Evolutionary conservation across 2,888 invertebrate species (phyloP).

Genomic region (Melieria picta): DNA sequence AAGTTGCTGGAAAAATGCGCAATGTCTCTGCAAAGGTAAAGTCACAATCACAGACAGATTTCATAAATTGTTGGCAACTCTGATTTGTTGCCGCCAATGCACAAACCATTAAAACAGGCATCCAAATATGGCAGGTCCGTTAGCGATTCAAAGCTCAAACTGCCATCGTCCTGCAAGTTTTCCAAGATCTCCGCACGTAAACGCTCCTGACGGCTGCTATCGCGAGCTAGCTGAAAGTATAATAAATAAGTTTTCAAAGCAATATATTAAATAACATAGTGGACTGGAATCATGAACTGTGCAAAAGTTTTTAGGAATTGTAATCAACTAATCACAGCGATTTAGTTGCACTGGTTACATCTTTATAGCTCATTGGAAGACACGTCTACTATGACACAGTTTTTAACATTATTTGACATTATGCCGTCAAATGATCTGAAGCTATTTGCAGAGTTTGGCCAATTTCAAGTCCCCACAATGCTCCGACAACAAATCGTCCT

Average conservation of each 20-base stretch:
- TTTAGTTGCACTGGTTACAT: no score
- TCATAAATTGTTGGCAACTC: neutral
- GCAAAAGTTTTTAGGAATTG: neutral
- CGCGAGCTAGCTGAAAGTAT: slow-evolving; percentile 49
- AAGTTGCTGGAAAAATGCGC: slow-evolving; percentile 53
- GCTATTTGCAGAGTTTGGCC: neutral
- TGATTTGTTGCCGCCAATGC: neutral
- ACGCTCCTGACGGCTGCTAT: slow-evolving; percentile 49
- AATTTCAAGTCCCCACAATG: no score
- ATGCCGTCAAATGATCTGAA: no score
- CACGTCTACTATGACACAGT: no score
- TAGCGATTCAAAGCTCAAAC: slow-evolving; percentile 54
- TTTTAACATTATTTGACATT: no score
- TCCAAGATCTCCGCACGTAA: slow-evolving; percentile 53
- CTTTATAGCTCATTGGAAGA: no score
- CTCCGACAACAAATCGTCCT: slow-evolving; percentile 14
- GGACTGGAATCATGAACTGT: neutral
- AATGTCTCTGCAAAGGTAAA: slow-evolving; percentile 50
- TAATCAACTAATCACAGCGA: no score
- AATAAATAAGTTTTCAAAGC: no score
- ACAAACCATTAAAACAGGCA: slow-evolving; percentile 58
- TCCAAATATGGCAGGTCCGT: slow-evolving; percentile 58
- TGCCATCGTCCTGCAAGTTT: slow-evolving; percentile 35
- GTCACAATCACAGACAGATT: neutral
- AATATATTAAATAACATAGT: neutral